phyloP scores from a whole-genome alignment of 2,113 vertebrate species.

The Triplophysa rosa region DNA sequence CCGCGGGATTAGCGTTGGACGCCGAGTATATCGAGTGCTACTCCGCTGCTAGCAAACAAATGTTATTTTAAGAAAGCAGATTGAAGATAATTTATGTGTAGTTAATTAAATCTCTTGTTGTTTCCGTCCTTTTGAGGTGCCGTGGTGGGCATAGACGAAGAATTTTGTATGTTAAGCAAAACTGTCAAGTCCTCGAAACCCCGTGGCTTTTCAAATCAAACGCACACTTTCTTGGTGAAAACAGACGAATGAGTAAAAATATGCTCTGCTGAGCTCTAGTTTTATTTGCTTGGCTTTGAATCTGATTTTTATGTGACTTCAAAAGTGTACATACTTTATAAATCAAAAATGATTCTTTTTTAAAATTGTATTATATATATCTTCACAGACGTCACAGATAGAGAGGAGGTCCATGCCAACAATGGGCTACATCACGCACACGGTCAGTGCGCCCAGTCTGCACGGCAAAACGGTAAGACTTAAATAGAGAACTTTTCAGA shows the following conservation, averaged over 20 bases:
- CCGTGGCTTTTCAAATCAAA: conserved; percentile 61
- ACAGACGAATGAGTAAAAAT: conserved; percentile 61
- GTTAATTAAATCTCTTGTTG: conserved; percentile 82
- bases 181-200: conserved; percentile 69
- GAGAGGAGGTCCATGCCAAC: conserved; percentile 91
- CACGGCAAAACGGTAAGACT: conserved; percentile 94
- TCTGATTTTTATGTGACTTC: conserved; percentile 36
- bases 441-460: conserved; percentile 95
- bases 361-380: background rate
- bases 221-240: conserved; percentile 66
- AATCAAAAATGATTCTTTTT: background rate
- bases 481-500: background rate
- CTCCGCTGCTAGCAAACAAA: conserved; percentile 80
- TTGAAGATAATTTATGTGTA: conserved; percentile 79
- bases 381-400: conserved; percentile 80
- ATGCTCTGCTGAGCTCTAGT: conserved; percentile 56
- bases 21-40: conserved; percentile 65
- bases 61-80: conserved; percentile 79
- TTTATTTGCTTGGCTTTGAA: conserved; percentile 19
- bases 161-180: conserved; percentile 78
- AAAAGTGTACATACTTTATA: background rate
- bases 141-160: conserved; percentile 63
- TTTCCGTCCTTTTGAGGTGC: conserved; percentile 77
- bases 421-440: conserved; percentile 98
- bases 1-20: conserved; percentile 72